Percentiles rank a stretch among this genome's conserved stretches.
phyloP scores from a whole-genome alignment of 1,140 invertebrate genomes.

The Acromyrmex echinatior region DNA sequence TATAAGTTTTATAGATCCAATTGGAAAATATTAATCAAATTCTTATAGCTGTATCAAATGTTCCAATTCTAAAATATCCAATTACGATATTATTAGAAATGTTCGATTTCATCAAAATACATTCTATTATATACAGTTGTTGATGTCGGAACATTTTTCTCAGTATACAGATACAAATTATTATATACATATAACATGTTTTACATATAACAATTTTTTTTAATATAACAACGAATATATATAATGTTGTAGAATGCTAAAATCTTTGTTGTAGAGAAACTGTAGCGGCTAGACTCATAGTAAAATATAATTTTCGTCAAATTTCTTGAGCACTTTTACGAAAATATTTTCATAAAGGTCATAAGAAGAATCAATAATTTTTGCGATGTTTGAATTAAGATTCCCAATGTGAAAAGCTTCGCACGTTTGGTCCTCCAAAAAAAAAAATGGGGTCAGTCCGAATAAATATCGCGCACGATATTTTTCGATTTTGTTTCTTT shows the following conservation, averaged over 20 bases:
- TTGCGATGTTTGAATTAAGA: conserved; percentile 30
- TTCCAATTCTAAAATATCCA: too few relatives aligned
- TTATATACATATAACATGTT: too few relatives aligned
- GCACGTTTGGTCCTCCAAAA: background rate
- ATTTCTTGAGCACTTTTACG: background rate
- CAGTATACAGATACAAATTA: too few relatives aligned
- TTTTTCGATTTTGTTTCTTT: conserved; percentile 49
- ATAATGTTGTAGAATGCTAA: background rate
- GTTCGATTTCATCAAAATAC: too few relatives aligned
- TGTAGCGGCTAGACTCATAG: background rate
- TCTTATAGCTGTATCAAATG: too few relatives aligned
- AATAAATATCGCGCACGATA: conserved; percentile 53
- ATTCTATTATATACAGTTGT: too few relatives aligned
- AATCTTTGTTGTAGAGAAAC: background rate
- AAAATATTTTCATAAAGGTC: conserved; percentile 40
- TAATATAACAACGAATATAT: background rate
- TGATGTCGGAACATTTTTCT: too few relatives aligned
- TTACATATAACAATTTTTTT: background rate
- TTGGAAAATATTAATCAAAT: too few relatives aligned
- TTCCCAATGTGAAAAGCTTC: conserved; percentile 37
- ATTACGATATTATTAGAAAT: too few relatives aligned
- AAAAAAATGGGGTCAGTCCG: background rate
- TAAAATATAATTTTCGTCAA: background rate
- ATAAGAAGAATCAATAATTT: conserved; percentile 35
- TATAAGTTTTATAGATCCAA: too few relatives aligned